These are phyloP conservation scores for Meriones psammophilus DNA, from an alignment of 2,797 vertebrate genomes.

Conservation along the genomic window DNA sequence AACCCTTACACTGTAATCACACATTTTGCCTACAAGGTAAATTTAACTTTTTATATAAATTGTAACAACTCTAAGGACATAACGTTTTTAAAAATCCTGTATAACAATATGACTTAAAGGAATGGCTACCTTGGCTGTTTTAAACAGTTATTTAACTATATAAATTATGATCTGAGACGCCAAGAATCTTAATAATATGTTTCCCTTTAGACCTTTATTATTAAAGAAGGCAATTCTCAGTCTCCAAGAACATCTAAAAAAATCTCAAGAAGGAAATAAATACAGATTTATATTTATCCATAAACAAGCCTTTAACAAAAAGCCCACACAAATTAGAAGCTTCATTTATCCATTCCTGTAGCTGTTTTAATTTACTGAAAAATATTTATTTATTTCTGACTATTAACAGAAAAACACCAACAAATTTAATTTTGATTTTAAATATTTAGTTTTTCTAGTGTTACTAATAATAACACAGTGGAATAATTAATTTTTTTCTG, in stretches of 20 bases:
- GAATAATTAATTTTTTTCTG: neutral
- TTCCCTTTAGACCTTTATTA: conserved; percentile 49
- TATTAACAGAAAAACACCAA: conserved; percentile 36
- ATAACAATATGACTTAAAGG: conserved; percentile 56
- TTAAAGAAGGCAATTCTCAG: neutral
- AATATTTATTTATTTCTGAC: conserved; percentile 4
- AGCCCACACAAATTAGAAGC: conserved; percentile 58
- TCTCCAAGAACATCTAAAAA: conserved; percentile 61
- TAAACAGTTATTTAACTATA: conserved; percentile 1
- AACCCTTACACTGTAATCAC: conserved; percentile 66
- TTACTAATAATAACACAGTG: conserved; percentile 2
- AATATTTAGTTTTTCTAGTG: neutral
- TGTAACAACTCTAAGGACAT: conserved; percentile 48
- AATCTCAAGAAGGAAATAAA: conserved; percentile 60
- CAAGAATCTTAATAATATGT: conserved; percentile 9
- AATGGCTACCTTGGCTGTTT: conserved; percentile 16
- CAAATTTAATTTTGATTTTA: neutral
- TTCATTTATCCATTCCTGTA: conserved; percentile 52
- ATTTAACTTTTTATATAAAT: conserved; percentile 71
- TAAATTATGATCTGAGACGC: conserved; percentile 64
- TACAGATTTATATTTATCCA: conserved; percentile 28
- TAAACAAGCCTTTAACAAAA: conserved; percentile 37
- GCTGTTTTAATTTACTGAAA: conserved; percentile 17
- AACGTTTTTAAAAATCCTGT: conserved; percentile 50
- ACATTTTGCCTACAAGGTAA: conserved; percentile 73